Percentiles rank a stretch among this genome's conserved stretches.
These are phyloP conservation scores for Pollachius pollachius DNA, from an alignment of 2,113 vertebrate species.

Conservation along the genomic window DNA sequence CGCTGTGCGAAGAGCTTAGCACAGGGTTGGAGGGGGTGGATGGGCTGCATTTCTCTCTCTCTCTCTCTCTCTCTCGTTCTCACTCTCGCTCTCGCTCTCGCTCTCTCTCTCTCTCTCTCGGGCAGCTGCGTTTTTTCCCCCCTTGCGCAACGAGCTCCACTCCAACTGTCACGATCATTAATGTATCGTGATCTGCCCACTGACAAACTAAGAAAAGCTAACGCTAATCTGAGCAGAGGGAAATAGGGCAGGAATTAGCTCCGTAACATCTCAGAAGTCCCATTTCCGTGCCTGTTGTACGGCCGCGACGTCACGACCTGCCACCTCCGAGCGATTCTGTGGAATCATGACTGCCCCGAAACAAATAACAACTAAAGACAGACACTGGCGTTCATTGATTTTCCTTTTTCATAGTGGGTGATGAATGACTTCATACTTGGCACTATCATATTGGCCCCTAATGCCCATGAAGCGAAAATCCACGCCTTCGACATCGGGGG, in stretches of 20 bases:
- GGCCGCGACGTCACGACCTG: conserved; percentile 27
- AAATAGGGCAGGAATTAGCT: conserved; percentile 50
- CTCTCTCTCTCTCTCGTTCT: neutral
- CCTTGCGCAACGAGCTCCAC: conserved; percentile 26
- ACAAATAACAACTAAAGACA: conserved; percentile 8
- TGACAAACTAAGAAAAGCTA: conserved; percentile 35
- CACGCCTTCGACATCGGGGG: conserved; percentile 6
- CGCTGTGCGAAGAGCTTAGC: conserved; percentile 64
- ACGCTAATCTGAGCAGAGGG: conserved; percentile 57
- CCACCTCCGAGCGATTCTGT: conserved; percentile 24
- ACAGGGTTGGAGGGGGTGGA: conserved; percentile 69
- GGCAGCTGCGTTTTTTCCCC: neutral
- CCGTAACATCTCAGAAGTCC: conserved; percentile 22
- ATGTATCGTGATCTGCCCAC: conserved; percentile 58
- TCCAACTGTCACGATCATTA: conserved; percentile 59
- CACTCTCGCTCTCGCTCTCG: conserved; percentile 7
- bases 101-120: neutral
- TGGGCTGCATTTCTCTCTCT: conserved; percentile 45
- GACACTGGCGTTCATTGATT: conserved; percentile 21
- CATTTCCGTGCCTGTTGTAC: conserved; percentile 25
- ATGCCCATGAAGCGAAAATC: too few species aligned
- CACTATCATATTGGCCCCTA: too few species aligned
- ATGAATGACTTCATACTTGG: conserved; percentile 58
- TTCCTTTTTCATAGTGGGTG: conserved; percentile 29
- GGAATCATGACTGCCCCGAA: conserved; percentile 35